phyloP scores from a whole-genome alignment of 2,113 vertebrate genomes.

The Syrmaticus mikado region DNA sequence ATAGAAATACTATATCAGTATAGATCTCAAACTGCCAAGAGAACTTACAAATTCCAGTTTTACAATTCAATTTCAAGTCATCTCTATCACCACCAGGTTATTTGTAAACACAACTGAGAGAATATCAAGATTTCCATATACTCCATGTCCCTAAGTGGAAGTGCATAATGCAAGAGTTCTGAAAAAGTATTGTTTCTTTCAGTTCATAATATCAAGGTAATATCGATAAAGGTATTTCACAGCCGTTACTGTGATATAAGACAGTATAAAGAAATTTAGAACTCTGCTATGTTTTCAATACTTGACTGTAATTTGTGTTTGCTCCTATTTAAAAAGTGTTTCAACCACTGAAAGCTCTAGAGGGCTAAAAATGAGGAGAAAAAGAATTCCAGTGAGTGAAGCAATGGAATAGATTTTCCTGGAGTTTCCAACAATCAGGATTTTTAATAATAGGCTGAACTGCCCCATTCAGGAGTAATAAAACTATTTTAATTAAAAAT shows the following conservation, averaged over 20 bases:
- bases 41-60: fast-evolving
- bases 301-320: fast-evolving
- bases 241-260: neutral
- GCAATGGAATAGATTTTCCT: neutral
- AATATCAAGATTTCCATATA: neutral
- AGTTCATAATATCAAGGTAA: neutral
- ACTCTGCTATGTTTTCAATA: neutral
- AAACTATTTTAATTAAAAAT: neutral
- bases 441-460: neutral
- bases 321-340: neutral
- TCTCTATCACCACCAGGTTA: fast-evolving
- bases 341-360: neutral
- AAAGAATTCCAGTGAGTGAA: neutral
- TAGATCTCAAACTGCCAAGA: neutral
- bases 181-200: neutral
- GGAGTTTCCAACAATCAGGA: neutral
- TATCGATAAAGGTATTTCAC: neutral
- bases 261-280: fast-evolving
- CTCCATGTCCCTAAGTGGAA: neutral
- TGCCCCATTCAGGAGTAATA: neutral
- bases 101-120: neutral
- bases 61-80: neutral
- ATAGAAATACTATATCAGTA: neutral
- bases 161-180: neutral
- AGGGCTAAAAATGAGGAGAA: neutral